phyloP scores from a whole-genome alignment of 2,888 invertebrate genomes.

The Macrophya annulata region DNA sequence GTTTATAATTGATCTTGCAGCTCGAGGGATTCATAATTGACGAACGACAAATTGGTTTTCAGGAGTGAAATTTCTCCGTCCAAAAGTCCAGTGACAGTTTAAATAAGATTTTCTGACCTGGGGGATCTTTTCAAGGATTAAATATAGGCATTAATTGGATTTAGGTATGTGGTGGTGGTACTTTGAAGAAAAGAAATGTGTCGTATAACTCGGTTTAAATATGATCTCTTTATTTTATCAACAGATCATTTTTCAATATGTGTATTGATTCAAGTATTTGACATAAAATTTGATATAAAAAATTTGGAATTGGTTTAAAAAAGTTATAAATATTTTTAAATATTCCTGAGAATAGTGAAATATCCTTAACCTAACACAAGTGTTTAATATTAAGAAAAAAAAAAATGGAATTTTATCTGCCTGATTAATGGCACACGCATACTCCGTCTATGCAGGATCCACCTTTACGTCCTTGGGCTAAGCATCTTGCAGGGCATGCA shows the following conservation, averaged over 20 bases:
- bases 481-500: conserved; percentile 64
- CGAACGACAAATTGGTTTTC: background rate
- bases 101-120: background rate
- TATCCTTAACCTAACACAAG: background rate
- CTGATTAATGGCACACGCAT: conserved; percentile 63
- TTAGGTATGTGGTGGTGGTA: background rate
- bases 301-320: background rate
- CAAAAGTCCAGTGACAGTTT: background rate
- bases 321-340: background rate
- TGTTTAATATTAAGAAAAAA: background rate
- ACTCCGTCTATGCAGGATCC: conserved; percentile 63
- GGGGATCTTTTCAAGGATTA: background rate
- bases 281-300: background rate
- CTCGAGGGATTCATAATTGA: background rate
- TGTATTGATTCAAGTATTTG: too few relatives aligned
- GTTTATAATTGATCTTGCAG: conserved; percentile 1
- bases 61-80: background rate
- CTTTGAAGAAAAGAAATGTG: background rate
- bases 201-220: background rate
- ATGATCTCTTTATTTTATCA: background rate
- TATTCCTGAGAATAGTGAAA: background rate
- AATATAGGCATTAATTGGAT: background rate
- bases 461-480: conserved; percentile 63
- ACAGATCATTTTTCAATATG: background rate
- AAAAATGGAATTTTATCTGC: background rate